Conservation (phyloP, 2,888 invertebrate species). For the Dasypogon diadema region DNA sequence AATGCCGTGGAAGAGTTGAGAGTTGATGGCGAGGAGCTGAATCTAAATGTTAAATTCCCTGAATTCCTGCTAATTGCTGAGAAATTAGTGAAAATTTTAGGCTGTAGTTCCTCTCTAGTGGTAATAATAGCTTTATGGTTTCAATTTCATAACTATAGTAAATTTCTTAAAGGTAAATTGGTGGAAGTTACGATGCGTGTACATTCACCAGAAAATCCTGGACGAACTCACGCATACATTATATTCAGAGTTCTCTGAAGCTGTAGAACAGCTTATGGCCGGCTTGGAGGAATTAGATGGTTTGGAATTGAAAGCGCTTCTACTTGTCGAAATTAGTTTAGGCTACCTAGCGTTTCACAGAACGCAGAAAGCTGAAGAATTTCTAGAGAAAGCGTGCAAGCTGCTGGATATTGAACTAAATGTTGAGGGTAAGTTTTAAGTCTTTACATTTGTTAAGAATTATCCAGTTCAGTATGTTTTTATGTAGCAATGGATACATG, state of each 20-base stretch:
- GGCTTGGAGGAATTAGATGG: slow-evolving; percentile 63
- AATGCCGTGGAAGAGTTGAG: slow-evolving; percentile 68
- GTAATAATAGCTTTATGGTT: no score
- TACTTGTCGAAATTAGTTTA: slow-evolving; percentile 73
- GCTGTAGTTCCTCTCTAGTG: slow-evolving; percentile 61
- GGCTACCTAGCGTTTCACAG: slow-evolving; percentile 82
- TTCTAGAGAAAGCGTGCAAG: slow-evolving; percentile 75
- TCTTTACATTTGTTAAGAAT: no score
- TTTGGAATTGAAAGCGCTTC: slow-evolving; percentile 67
- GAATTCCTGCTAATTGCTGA: slow-evolving; percentile 67
- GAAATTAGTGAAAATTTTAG: slow-evolving; percentile 65
- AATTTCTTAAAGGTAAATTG: no score
- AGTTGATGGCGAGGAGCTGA: slow-evolving; percentile 77
- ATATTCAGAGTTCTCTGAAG: slow-evolving; percentile 67
- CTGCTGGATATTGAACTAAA: slow-evolving; percentile 77
- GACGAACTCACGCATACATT: slow-evolving; percentile 81
- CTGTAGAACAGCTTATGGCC: slow-evolving; percentile 58
- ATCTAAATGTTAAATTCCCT: slow-evolving; percentile 74
- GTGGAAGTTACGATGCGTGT: slow-evolving; percentile 82
- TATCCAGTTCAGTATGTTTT: not conserved
- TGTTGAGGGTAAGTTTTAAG: slow-evolving; percentile 74
- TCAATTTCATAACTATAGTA: no score
- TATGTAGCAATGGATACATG: no score
- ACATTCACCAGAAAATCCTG: slow-evolving; percentile 80
- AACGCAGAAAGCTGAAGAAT: slow-evolving; percentile 77